Conservation (phyloP, 2,113 vertebrate species). For the Pituophis catenifer region DNA sequence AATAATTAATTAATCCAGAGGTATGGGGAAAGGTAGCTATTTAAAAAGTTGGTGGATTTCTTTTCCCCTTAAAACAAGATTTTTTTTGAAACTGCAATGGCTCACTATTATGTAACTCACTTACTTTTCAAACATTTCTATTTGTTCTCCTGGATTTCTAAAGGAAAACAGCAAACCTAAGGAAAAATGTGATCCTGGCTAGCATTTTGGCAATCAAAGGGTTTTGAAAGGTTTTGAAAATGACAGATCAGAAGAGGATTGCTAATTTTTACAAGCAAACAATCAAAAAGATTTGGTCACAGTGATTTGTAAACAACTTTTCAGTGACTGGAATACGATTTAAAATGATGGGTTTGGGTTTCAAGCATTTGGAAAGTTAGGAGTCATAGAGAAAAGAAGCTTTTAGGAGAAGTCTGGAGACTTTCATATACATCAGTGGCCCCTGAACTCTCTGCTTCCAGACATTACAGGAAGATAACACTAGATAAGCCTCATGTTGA, state of each 20-base stretch:
- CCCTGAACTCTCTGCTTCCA: not conserved
- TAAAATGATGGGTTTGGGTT: not conserved
- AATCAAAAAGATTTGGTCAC: not conserved
- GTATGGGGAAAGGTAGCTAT: not conserved
- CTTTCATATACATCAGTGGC: not conserved
- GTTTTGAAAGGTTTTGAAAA: not conserved
- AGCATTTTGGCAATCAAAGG: not conserved
- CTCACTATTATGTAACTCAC: not conserved
- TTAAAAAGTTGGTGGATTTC: not conserved
- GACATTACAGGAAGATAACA: not conserved
- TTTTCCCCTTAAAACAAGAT: not conserved
- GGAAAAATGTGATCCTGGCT: not conserved
- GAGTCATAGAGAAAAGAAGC: not conserved
- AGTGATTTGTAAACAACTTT: not conserved
- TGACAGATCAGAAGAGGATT: not conserved
- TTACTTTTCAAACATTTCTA: not conserved
- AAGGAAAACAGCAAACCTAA: not conserved
- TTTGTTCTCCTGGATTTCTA: not conserved
- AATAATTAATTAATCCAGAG: not conserved
- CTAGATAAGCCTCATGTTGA: not conserved
- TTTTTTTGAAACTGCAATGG: not conserved
- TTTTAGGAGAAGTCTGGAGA: not conserved
- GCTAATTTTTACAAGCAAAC: not conserved
- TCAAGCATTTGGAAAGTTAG: not conserved
- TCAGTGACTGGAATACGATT: not conserved